Conservation (phyloP, 2,797 vertebrate species). For the Lophius americanus region DNA sequence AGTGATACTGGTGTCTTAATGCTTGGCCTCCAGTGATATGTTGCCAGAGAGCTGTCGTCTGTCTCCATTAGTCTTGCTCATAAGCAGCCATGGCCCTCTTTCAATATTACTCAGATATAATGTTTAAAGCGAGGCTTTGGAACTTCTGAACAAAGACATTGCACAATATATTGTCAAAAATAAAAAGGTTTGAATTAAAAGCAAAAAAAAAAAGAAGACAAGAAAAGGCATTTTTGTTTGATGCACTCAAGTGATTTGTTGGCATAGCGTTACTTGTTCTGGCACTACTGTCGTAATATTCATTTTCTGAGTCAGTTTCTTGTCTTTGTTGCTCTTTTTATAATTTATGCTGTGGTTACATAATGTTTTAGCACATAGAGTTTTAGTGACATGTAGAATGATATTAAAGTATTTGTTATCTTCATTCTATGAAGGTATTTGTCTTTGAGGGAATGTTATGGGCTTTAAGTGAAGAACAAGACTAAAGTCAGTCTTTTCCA, state of each 20-base stretch:
- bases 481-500: background rate
- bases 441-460: background rate
- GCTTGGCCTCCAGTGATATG: background rate
- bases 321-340: background rate
- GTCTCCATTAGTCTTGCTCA: background rate
- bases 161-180: too few relatives aligned
- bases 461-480: background rate
- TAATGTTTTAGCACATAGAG: too few relatives aligned
- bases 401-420: too few relatives aligned
- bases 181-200: too few relatives aligned
- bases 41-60: background rate
- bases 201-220: too few relatives aligned
- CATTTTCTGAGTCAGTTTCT: background rate
- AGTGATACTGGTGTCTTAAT: background rate
- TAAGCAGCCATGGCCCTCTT: too few relatives aligned
- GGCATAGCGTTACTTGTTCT: background rate
- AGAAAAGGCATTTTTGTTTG: background rate
- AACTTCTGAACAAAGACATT: too few relatives aligned
- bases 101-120: background rate
- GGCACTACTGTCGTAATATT: background rate
- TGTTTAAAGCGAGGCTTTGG: background rate
- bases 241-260: background rate
- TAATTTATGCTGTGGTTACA: too few relatives aligned
- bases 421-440: too few relatives aligned
- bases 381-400: too few relatives aligned